A percentile compares a stretch with the other conserved stretches of the same genome.
Evolutionary conservation across 2,888 invertebrate genomes (phyloP).

Genomic region (Dolomedes plantarius): DNA sequence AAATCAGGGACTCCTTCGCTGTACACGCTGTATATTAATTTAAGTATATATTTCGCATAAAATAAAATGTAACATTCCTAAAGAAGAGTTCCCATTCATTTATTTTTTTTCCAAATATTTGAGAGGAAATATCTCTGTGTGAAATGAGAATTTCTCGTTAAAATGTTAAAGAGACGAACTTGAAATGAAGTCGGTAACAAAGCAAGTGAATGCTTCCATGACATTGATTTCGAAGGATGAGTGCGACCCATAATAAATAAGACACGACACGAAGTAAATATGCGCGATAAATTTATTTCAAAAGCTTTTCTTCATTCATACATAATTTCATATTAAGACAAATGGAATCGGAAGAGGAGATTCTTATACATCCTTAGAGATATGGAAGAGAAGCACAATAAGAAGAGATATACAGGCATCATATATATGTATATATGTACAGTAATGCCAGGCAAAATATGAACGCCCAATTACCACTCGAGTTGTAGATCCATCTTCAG

Average conservation of each 20-base stretch:
- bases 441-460: slow-evolving; percentile 62
- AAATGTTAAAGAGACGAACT: no score
- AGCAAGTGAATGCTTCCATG: no score
- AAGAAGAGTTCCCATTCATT: no score
- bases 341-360: slow-evolving; percentile 67
- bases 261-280: slow-evolving; percentile 30
- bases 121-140: no score
- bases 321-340: slow-evolving; percentile 69
- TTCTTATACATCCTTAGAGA: slow-evolving; percentile 58
- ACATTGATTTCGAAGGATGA: no score
- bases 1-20: no score
- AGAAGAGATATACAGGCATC: slow-evolving; percentile 67
- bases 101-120: no score
- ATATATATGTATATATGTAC: slow-evolving; percentile 69
- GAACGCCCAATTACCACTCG: slow-evolving; percentile 34
- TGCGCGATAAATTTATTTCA: slow-evolving; percentile 69
- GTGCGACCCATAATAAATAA: neutral
- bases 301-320: slow-evolving; percentile 64
- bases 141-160: no score
- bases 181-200: no score
- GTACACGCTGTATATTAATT: no score
- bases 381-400: slow-evolving; percentile 67
- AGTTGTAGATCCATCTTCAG: slow-evolving; percentile 15
- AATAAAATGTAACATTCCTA: no score
- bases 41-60: no score